phyloP scores from a whole-genome alignment of 1,140 invertebrate genomes.

The Hestina assimilis region DNA sequence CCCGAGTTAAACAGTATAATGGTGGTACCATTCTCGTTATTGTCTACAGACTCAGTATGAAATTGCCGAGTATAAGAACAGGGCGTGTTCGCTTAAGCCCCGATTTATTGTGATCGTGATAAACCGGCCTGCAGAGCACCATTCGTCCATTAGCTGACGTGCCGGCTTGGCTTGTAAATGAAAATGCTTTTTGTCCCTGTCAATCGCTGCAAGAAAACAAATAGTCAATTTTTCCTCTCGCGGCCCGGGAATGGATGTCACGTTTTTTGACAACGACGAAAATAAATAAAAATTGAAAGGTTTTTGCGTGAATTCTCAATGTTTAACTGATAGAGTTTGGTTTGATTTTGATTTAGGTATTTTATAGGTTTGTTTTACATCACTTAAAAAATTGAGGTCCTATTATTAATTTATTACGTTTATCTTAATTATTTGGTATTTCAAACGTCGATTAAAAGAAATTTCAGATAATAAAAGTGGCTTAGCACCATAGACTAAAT shows the following conservation, averaged over 20 bases:
- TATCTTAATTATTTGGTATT: no score
- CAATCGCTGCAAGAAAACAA: constrained; percentile 43
- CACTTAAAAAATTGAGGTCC: no score
- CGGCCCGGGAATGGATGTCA: constrained; percentile 20
- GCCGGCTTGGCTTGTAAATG: constrained; percentile 39
- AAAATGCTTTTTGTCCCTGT: constrained; percentile 50
- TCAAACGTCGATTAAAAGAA: no score
- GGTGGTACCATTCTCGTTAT: constrained; percentile 10
- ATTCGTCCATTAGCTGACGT: constrained; percentile 60
- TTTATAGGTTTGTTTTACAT: no score
- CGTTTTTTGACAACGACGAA: constrained; percentile 3
- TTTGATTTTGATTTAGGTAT: no score
- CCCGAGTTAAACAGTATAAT: neutral
- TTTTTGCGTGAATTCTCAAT: no score
- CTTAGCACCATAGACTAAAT: no score
- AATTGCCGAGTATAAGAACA: constrained; percentile 47
- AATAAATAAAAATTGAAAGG: no score
- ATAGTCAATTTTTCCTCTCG: constrained; percentile 29
- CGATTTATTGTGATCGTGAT: constrained; percentile 66
- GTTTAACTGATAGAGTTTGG: no score
- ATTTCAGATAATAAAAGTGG: no score
- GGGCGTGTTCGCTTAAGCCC: constrained; percentile 38
- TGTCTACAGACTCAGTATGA: constrained; percentile 35
- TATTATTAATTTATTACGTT: no score
- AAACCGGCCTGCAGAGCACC: constrained; percentile 54